Conservation (phyloP, 2,797 vertebrate species). For the Pempheris klunzingeri region DNA sequence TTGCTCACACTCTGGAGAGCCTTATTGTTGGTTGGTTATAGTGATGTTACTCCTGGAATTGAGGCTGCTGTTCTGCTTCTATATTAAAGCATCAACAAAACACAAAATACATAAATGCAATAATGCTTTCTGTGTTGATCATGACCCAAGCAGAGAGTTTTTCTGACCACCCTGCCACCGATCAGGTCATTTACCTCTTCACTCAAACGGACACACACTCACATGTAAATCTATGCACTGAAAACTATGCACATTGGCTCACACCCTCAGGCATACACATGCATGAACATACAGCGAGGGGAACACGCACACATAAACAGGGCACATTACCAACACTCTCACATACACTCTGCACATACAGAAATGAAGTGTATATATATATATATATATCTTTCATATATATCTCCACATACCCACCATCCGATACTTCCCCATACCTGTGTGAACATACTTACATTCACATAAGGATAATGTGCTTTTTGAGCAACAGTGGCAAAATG, state of each 20-base stretch:
- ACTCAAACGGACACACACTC: constrained; percentile 20
- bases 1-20: neutral
- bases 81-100: constrained; percentile 10
- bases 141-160: constrained; percentile 70
- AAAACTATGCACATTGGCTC: constrained; percentile 11
- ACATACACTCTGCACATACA: neutral
- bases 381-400: too few relatives aligned
- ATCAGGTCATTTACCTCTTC: constrained; percentile 70
- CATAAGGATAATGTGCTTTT: constrained; percentile 29
- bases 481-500: constrained; percentile 32
- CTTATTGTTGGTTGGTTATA: neutral
- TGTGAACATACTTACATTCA: constrained; percentile 14
- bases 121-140: too few relatives aligned
- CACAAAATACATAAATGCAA: neutral
- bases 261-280: constrained; percentile 25
- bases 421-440: constrained; percentile 3
- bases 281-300: constrained; percentile 6
- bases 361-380: neutral
- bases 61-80: constrained; percentile 3
- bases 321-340: neutral
- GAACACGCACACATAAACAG: constrained; percentile 4
- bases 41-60: constrained; percentile 31
- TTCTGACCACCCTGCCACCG: constrained; percentile 77
- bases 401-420: neutral
- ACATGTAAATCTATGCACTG: constrained; percentile 31